Conservation (phyloP, 2,797 vertebrate genomes). For the Limnodromus scolopaceus region DNA sequence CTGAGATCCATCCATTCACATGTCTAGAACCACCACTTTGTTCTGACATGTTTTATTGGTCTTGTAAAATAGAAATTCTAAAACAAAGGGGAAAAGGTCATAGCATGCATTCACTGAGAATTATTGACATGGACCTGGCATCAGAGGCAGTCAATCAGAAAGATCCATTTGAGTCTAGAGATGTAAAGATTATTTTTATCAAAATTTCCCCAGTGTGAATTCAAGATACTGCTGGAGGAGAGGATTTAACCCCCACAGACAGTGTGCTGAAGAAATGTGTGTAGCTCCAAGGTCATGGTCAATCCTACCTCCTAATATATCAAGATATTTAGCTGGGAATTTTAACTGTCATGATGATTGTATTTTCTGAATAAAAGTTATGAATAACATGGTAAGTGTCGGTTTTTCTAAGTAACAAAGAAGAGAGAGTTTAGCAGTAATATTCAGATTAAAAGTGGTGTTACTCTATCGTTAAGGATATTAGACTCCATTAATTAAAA, state of each 20-base stretch:
- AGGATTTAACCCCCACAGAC: background rate
- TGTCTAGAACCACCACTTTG: background rate
- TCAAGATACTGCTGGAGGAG: background rate
- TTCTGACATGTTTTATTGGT: constrained; percentile 40
- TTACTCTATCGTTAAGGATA: background rate
- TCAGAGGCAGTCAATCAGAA: constrained; percentile 50
- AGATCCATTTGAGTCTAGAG: constrained; percentile 31
- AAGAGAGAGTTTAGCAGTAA: background rate
- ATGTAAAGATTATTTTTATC: constrained; percentile 64
- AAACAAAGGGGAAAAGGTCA: constrained; percentile 63
- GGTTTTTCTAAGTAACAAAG: background rate
- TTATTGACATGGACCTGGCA: constrained; percentile 21
- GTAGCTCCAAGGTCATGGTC: background rate
- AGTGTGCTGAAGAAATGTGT: background rate
- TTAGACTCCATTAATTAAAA: background rate
- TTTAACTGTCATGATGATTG: background rate
- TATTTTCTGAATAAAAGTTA: background rate
- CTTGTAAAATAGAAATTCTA: constrained; percentile 51
- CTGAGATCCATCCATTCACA: background rate
- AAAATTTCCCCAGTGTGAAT: constrained; percentile 34
- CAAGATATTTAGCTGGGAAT: background rate
- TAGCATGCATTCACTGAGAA: constrained; percentile 8
- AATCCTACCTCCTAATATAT: background rate
- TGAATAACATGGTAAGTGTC: background rate
- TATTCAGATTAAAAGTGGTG: background rate